Conservation (phyloP, 2,888 invertebrate genomes). For the Drosophila anomalata region DNA sequence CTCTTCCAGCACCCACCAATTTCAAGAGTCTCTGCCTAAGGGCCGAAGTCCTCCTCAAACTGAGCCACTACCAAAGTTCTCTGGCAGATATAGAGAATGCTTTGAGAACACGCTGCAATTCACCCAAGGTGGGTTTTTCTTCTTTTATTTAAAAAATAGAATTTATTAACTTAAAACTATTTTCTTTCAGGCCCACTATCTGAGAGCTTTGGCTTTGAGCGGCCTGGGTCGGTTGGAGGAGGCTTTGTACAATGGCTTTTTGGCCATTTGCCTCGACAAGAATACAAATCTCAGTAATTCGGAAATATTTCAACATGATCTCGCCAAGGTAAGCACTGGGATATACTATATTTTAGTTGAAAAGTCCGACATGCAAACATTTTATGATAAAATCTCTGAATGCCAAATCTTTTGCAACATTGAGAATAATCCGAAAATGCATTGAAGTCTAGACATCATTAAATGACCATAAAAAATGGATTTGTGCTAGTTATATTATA, state of each 20-base stretch:
- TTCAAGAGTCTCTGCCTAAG: constrained; percentile 87
- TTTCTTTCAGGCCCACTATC: constrained; percentile 84
- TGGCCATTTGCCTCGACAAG: constrained; percentile 85
- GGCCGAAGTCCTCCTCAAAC: constrained; percentile 86
- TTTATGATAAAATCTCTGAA: not conserved
- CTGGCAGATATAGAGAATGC: constrained; percentile 88
- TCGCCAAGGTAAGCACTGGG: constrained; percentile 80
- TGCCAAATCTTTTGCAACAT: constrained; percentile 1
- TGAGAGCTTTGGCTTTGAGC: constrained; percentile 85
- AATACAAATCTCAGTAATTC: constrained; percentile 81
- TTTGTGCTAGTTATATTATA: not conserved
- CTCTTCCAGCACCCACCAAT: constrained; percentile 87
- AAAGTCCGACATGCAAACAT: not conserved
- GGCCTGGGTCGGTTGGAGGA: constrained; percentile 85
- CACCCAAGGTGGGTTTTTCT: constrained; percentile 86
- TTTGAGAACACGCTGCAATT: constrained; percentile 86
- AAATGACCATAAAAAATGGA: not conserved
- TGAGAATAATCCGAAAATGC: not conserved
- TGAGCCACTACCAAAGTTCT: constrained; percentile 87
- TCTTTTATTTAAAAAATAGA: not conserved
- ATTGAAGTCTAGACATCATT: not conserved
- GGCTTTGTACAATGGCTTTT: constrained; percentile 85
- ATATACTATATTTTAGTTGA: not conserved
- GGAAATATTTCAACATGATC: constrained; percentile 83
- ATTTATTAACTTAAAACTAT: not conserved